A percentile compares a stretch with the other conserved stretches of the same genome.
Conservation (phyloP, 64 coral and sea anemone species). For the Montipora cactus region DNA sequence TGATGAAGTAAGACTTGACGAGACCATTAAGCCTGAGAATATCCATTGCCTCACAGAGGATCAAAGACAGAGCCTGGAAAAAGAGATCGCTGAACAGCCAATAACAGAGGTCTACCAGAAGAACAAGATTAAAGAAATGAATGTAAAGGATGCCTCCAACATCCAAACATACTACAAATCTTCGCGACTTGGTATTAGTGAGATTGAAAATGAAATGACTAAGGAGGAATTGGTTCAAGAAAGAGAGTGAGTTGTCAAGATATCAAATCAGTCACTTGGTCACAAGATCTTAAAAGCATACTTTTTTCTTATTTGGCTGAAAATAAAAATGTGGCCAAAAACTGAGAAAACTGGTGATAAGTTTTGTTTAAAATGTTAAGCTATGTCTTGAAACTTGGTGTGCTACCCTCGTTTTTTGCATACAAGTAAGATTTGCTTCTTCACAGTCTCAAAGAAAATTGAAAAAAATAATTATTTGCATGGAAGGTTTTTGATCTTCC, state of each 20-base stretch:
- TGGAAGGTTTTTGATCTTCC: no score
- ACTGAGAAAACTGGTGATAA: no score
- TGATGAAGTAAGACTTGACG: constrained; percentile 9
- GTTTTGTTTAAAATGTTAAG: no score
- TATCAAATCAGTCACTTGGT: neutral
- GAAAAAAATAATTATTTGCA: no score
- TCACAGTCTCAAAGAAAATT: no score
- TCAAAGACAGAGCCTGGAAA: neutral
- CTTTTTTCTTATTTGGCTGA: no score
- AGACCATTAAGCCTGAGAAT: constrained; percentile 37
- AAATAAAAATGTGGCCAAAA: no score
- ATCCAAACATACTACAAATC: constrained; percentile 88
- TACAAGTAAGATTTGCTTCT: no score
- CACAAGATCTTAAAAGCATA: no score
- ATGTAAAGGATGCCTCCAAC: constrained; percentile 73
- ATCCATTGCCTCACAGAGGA: constrained; percentile 21
- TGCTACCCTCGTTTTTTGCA: no score
- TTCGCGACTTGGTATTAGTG: constrained; percentile 80
- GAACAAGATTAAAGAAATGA: constrained; percentile 65
- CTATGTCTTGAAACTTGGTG: no score
- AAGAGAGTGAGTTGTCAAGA: constrained; percentile 74
- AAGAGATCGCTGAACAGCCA: neutral
- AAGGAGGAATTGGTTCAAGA: constrained; percentile 82
- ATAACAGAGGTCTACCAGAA: neutral
- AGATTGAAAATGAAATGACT: constrained; percentile 82